These are phyloP conservation scores for silkworm (Bombyx mori) DNA, from an alignment of 1,140 invertebrate genomes.

Conservation along the genomic window ASM3026992v2 NC_085109.1:9020001-9020500, in stretches of 20 bases:
- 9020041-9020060: conserved; percentile 3
- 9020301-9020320: conserved; percentile 69
- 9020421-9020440: too few relatives aligned
- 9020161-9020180: conserved; percentile 46
- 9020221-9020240: conserved; percentile 8
- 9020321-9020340: conserved; percentile 63
- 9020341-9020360: conserved; percentile 39
- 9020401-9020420: too few relatives aligned
- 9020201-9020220: conserved; percentile 53
- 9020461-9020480: too few relatives aligned
- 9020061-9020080: conserved; percentile 14
- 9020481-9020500: too few relatives aligned
- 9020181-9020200: conserved; percentile 70
- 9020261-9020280: conserved; percentile 70
- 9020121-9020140: conserved; percentile 64
- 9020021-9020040: neutral
- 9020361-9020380: conserved; percentile 1
- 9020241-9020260: conserved; percentile 23
- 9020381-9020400: too few relatives aligned
- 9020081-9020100: conserved; percentile 29
- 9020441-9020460: too few relatives aligned
- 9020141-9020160: conserved; percentile 62
- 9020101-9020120: conserved; percentile 41
- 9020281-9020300: conserved; percentile 71
- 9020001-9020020: neutral